Percentiles rank a stretch among this genome's conserved stretches.
These are phyloP conservation scores for Ophonus ardosiacus DNA, from an alignment of 2,888 invertebrate species.

Conservation along the genomic window DNA sequence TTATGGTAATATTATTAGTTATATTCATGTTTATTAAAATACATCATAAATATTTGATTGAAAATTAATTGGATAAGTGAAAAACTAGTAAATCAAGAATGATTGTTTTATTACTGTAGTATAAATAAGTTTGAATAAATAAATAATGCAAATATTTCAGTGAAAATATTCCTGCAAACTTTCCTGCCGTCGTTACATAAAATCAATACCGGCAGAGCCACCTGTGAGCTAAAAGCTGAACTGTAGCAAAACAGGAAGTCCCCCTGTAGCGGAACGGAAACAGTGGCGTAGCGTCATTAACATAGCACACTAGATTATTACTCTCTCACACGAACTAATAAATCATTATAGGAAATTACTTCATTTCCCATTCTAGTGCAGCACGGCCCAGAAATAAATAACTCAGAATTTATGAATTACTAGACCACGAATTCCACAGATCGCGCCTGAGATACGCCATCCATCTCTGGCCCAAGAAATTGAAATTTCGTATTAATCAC, in stretches of 20 bases:
- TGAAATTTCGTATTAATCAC: conserved; percentile 43
- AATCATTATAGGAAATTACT: conserved; percentile 64
- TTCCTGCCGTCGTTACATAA: neutral
- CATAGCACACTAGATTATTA: conserved; percentile 59
- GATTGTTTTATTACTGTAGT: neutral
- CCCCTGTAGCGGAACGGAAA: conserved; percentile 60
- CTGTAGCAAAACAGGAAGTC: conserved; percentile 47
- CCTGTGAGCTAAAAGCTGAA: conserved; percentile 65
- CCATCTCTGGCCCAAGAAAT: conserved; percentile 19
- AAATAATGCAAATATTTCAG: neutral
- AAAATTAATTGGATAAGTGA: neutral
- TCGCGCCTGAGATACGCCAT: conserved; percentile 28
- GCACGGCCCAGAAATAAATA: conserved; percentile 58
- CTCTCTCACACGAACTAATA: conserved; percentile 61
- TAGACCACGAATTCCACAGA: conserved; percentile 37
- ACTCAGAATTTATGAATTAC: conserved; percentile 61
- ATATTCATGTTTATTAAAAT: neutral
- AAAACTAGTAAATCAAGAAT: neutral
- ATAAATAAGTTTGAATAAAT: neutral
- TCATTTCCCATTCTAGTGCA: conserved; percentile 62
- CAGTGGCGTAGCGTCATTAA: conserved; percentile 61
- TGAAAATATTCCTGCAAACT: neutral
- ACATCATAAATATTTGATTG: neutral
- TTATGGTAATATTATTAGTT: neutral
- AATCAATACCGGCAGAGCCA: conserved; percentile 64